Percentiles rank a stretch among this genome's conserved stretches.
Conservation (phyloP, 2,113 vertebrate genomes). For the Pelodiscus sinensis region DNA sequence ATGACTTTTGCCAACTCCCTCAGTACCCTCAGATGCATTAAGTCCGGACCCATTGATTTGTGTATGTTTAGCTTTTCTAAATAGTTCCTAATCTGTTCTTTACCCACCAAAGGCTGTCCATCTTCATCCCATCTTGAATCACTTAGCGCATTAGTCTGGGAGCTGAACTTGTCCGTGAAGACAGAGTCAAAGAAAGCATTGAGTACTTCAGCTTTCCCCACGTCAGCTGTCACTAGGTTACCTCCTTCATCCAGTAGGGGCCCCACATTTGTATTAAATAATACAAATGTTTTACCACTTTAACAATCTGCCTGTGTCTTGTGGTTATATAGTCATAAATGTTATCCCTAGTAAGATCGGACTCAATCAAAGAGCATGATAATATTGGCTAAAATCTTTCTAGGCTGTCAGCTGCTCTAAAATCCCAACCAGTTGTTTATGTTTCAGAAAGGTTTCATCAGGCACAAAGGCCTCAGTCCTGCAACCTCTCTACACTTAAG, state of each 20-base stretch:
- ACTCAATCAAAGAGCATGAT: slow-evolving; percentile 48
- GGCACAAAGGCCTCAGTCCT: slow-evolving; percentile 36
- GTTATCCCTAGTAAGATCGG: slow-evolving; percentile 59
- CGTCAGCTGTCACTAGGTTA: no score
- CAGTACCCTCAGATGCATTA: no score
- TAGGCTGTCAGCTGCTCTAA: slow-evolving; percentile 19
- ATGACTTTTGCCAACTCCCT: no score
- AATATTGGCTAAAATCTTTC: slow-evolving; percentile 47
- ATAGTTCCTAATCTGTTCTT: no score
- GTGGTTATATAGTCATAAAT: slow-evolving; percentile 60
- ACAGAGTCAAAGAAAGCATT: no score
- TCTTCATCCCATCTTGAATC: no score
- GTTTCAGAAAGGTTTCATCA: slow-evolving; percentile 36
- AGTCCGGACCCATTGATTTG: no score
- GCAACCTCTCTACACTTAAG: slow-evolving; percentile 24
- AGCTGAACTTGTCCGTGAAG: no score
- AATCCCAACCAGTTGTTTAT: slow-evolving; percentile 33
- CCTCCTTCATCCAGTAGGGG: no score
- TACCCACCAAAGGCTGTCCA: not conserved
- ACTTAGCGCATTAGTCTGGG: no score
- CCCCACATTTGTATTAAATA: slow-evolving; percentile 2
- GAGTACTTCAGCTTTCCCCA: no score
- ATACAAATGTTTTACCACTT: slow-evolving; percentile 60
- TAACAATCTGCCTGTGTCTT: slow-evolving; percentile 31
- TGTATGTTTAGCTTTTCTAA: no score